Evolutionary conservation across 53 echinoderm and acorn worm species (phyloP).

Genomic region (Astropecten irregularis): DNA sequence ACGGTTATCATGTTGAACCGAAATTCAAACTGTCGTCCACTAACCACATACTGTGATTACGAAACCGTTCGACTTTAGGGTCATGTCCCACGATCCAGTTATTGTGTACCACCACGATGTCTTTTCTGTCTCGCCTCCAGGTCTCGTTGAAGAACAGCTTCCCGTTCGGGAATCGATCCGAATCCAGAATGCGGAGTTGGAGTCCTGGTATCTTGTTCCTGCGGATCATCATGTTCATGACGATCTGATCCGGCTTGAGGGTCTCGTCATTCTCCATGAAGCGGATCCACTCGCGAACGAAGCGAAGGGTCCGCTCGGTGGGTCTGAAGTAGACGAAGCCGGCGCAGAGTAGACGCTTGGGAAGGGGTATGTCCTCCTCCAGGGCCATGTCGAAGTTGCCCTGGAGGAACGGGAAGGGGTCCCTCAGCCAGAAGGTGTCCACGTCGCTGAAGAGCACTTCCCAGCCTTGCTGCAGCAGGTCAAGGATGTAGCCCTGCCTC

Average conservation of each 20-base stretch:
- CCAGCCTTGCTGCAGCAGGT: constrained; percentile 51
- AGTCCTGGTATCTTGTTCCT: constrained; percentile 15
- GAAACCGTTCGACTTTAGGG: constrained; percentile 67
- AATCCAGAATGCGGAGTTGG: constrained; percentile 46
- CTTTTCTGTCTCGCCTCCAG: constrained; percentile 40
- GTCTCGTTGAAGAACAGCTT: constrained; percentile 61
- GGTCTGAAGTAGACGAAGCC: constrained; percentile 70
- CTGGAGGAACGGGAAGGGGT: constrained; percentile 55
- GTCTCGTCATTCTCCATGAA: constrained; percentile 32
- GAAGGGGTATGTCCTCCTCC: constrained; percentile 46
- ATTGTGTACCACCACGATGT: constrained; percentile 71
- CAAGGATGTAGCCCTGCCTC: constrained; percentile 65
- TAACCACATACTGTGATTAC: constrained; percentile 66
- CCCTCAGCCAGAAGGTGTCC: constrained; percentile 69
- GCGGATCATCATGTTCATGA: constrained; percentile 60
- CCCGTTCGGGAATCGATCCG: constrained; percentile 62
- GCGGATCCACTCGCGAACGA: constrained; percentile 67
- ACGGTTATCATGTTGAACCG: no score
- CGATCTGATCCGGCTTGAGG: constrained; percentile 63
- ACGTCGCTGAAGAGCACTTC: constrained; percentile 76
- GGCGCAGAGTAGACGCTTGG: constrained; percentile 24
- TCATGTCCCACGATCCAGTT: constrained; percentile 81
- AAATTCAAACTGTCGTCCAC: no score
- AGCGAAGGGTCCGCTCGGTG: constrained; percentile 35
- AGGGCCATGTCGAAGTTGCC: constrained; percentile 67